These are phyloP conservation scores for Hippoglossus hippoglossus DNA, from an alignment of 2,797 vertebrate genomes.

Conservation along the genomic window DNA sequence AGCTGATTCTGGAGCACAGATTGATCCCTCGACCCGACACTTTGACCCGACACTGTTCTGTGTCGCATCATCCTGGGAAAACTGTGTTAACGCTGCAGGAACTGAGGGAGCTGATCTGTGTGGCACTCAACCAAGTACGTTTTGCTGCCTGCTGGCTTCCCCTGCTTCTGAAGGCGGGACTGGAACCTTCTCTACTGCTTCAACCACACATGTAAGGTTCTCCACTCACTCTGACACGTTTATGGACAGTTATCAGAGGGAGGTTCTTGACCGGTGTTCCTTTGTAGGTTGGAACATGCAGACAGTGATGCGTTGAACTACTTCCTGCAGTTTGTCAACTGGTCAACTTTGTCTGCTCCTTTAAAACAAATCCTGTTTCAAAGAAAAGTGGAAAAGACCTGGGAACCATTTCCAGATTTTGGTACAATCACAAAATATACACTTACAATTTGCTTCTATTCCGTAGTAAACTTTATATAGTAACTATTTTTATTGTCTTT, in stretches of 20 bases:
- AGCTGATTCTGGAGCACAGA: constrained; percentile 72
- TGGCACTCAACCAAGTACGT: constrained; percentile 48
- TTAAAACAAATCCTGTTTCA: constrained; percentile 70
- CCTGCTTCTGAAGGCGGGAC: constrained; percentile 74
- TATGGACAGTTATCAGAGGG: background rate
- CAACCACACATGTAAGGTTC: constrained; percentile 66
- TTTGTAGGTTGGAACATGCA: constrained; percentile 68
- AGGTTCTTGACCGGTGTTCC: background rate
- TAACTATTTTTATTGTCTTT: background rate
- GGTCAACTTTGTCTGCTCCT: constrained; percentile 67
- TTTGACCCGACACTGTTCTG: background rate
- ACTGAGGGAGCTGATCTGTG: constrained; percentile 61
- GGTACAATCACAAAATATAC: constrained; percentile 55
- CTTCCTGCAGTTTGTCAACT: constrained; percentile 82
- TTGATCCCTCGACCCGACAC: constrained; percentile 50
- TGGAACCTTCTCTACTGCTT: constrained; percentile 77
- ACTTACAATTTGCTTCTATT: background rate
- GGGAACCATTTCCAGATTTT: constrained; percentile 69
- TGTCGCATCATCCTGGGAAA: background rate
- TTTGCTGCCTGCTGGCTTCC: constrained; percentile 79
- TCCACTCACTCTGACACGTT: background rate
- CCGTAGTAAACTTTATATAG: background rate
- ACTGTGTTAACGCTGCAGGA: constrained; percentile 48
- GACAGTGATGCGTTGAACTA: constrained; percentile 74
- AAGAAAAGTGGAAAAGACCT: constrained; percentile 64